Conservation (phyloP, 2,797 vertebrate genomes). For the Chaetophractus vellerosus region DNA sequence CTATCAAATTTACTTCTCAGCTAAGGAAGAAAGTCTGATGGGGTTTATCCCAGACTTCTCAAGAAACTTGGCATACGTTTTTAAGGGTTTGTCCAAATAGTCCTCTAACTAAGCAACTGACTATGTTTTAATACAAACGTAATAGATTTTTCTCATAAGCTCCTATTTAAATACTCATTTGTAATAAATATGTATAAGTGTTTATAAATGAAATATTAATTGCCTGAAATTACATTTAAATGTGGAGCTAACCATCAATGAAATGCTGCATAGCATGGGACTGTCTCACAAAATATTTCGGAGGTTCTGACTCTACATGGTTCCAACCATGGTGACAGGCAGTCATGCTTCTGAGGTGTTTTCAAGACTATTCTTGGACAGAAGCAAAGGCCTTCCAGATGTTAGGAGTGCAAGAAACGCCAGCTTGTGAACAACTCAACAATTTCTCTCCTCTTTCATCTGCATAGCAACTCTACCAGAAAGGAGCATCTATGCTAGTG, state of each 20-base stretch:
- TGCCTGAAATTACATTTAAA: slow-evolving; percentile 85
- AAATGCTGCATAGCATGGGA: slow-evolving; percentile 56
- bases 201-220: slow-evolving; percentile 90
- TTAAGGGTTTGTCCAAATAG: slow-evolving; percentile 82
- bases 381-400: not conserved
- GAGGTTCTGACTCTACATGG: slow-evolving; percentile 22
- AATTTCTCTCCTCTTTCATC: not conserved
- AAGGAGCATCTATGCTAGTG: not conserved
- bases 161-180: slow-evolving; percentile 84
- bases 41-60: slow-evolving; percentile 61
- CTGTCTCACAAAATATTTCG: slow-evolving; percentile 64
- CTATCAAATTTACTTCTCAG: slow-evolving; percentile 39
- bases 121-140: slow-evolving; percentile 84
- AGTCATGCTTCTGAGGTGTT: not conserved
- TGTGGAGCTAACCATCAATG: slow-evolving; percentile 69
- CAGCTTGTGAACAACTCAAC: not conserved
- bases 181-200: slow-evolving; percentile 88
- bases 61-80: slow-evolving; percentile 60
- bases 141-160: slow-evolving; percentile 84
- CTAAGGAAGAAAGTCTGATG: slow-evolving; percentile 54
- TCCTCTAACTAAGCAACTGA: slow-evolving; percentile 86
- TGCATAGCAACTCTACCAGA: not conserved
- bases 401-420: not conserved
- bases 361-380: not conserved
- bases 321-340: not conserved